Evolutionary conservation across 2,797 vertebrate genomes (phyloP).

Genomic region (Dryobates pubescens): DNA sequence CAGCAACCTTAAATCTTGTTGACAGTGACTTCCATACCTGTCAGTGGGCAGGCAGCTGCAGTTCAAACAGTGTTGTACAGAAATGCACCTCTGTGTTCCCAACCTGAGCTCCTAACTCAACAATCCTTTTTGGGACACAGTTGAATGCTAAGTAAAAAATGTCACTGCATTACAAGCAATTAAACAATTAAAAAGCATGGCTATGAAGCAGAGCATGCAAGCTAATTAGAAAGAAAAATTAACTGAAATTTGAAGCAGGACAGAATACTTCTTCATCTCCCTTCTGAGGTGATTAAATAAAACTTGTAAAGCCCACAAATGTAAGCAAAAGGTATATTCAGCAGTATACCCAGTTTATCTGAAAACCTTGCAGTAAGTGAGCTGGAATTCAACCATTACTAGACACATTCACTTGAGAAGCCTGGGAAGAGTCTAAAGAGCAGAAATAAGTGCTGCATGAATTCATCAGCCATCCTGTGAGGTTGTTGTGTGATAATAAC

Average conservation of each 20-base stretch:
- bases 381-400: background rate
- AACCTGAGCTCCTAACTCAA: background rate
- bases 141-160: conserved; percentile 21
- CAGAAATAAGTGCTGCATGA: background rate
- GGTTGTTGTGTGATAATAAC: background rate
- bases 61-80: conserved; percentile 3
- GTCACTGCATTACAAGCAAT: background rate
- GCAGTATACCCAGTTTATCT: background rate
- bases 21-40: conserved; percentile 46
- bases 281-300: background rate
- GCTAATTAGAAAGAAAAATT: conserved; percentile 24
- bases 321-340: background rate
- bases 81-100: background rate
- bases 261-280: background rate
- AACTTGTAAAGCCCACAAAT: background rate
- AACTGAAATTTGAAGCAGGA: background rate
- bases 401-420: background rate
- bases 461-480: background rate
- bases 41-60: conserved; percentile 18
- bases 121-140: background rate
- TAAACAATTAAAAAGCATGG: conserved; percentile 34
- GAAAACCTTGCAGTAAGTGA: background rate
- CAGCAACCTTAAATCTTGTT: conserved; percentile 67
- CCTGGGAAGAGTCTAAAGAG: background rate
- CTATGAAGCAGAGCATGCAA: background rate